Evolutionary conservation across 2,797 vertebrate species (phyloP).

Genomic region (Mormyrops boulengeri): DNA sequence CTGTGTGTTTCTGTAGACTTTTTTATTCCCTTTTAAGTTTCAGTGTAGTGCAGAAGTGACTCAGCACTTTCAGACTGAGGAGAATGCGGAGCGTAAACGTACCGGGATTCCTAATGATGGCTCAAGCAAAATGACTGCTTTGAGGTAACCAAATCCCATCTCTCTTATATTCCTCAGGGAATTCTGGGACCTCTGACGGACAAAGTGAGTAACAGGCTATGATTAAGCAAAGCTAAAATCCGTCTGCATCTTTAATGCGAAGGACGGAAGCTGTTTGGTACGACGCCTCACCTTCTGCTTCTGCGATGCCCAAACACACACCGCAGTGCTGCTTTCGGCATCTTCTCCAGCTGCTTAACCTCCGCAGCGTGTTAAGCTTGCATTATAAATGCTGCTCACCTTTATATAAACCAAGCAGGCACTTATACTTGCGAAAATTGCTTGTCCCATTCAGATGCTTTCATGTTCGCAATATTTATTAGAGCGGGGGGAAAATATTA

Average conservation of each 20-base stretch:
- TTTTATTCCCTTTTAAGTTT: not conserved
- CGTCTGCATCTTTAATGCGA: not conserved
- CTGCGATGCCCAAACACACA: not conserved
- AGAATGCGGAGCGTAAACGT: not conserved
- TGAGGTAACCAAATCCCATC: not conserved
- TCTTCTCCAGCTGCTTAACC: not conserved
- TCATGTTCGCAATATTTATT: not conserved
- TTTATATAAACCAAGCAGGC: not conserved
- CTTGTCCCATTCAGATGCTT: not conserved
- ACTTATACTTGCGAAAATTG: not conserved
- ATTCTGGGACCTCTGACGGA: conserved; percentile 53
- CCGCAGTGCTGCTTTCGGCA: not conserved
- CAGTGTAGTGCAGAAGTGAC: not conserved
- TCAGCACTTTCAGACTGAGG: not conserved
- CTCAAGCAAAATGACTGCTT: not conserved
- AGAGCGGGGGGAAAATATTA: not conserved
- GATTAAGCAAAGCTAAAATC: not conserved
- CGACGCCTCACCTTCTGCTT: not conserved
- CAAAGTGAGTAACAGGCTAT: conserved; percentile 53
- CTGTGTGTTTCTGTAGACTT: not conserved
- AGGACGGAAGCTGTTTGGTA: not conserved
- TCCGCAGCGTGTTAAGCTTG: not conserved
- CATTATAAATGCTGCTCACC: not conserved
- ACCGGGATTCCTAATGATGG: not conserved
- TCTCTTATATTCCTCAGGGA: conserved; percentile 42